Evolutionary conservation across 1,140 invertebrate genomes (phyloP).

Genomic region (Drosophila paulistorum): DNA sequence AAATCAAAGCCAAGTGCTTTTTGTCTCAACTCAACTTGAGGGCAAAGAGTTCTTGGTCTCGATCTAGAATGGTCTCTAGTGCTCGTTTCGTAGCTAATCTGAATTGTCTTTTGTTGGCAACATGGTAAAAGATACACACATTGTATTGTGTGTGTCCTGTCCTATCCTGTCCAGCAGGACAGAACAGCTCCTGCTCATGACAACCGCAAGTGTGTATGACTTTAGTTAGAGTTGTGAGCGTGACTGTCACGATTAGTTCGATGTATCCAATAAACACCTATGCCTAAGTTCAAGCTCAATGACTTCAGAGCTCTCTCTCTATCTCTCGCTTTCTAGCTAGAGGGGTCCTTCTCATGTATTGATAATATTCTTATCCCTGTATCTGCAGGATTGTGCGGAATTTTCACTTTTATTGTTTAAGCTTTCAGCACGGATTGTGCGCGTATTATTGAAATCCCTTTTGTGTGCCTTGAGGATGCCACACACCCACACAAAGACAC

Average conservation of each 20-base stretch:
- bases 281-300: background rate
- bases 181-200: slow-evolving; percentile 15
- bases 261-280: background rate
- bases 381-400: slow-evolving; percentile 51
- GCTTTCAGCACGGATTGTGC: slow-evolving; percentile 76
- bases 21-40: slow-evolving; percentile 22
- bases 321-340: background rate
- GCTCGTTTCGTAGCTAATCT: slow-evolving; percentile 57
- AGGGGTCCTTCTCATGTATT: slow-evolving; percentile 7
- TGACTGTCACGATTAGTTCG: background rate
- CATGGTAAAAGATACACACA: slow-evolving; percentile 48
- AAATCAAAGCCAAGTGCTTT: slow-evolving; percentile 60
- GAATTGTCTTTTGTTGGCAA: slow-evolving; percentile 56
- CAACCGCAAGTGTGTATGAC: slow-evolving; percentile 42
- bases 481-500: slow-evolving; percentile 25
- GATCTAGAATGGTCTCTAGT: slow-evolving; percentile 42
- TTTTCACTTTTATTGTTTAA: slow-evolving; percentile 80
- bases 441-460: slow-evolving; percentile 78
- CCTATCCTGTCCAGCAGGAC: too few species aligned
- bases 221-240: slow-evolving; percentile 18
- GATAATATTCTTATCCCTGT: slow-evolving; percentile 61
- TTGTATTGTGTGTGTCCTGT: slow-evolving; percentile 40
- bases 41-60: slow-evolving; percentile 23
- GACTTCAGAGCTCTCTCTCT: background rate
- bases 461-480: slow-evolving; percentile 54